Evolutionary conservation across 2,797 vertebrate species (phyloP).

Genomic region (Lepus oiostolus): DNA sequence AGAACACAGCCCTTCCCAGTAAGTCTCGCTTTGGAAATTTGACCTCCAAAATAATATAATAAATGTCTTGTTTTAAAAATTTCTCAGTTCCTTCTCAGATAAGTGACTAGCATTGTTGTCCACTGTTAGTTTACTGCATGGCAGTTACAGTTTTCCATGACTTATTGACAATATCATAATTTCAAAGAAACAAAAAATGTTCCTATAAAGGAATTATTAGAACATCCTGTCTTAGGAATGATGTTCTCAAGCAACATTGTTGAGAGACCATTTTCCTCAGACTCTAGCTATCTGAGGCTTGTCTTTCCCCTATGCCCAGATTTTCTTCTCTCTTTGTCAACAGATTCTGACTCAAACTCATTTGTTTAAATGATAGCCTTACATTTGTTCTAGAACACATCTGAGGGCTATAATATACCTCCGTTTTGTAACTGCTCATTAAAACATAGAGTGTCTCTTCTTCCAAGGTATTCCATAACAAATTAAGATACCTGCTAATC

Average conservation of each 20-base stretch:
- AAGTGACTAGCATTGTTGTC: background rate
- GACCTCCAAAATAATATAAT: background rate
- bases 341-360: background rate
- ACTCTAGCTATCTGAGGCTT: background rate
- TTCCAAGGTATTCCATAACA: background rate
- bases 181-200: background rate
- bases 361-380: background rate
- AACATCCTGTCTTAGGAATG: background rate
- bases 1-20: background rate
- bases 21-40: background rate
- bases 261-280: background rate
- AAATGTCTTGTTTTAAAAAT: background rate
- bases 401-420: background rate
- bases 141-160: background rate
- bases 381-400: background rate
- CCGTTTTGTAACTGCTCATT: background rate
- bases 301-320: background rate
- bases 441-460: constrained; percentile 22
- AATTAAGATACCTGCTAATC: background rate
- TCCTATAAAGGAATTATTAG: background rate
- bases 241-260: background rate
- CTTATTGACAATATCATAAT: background rate
- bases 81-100: background rate
- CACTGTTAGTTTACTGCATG: background rate
- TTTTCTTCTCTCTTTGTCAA: background rate